These are phyloP conservation scores for Oenanthe melanoleuca DNA, from an alignment of 2,113 vertebrate species.

Conservation along the genomic window DNA sequence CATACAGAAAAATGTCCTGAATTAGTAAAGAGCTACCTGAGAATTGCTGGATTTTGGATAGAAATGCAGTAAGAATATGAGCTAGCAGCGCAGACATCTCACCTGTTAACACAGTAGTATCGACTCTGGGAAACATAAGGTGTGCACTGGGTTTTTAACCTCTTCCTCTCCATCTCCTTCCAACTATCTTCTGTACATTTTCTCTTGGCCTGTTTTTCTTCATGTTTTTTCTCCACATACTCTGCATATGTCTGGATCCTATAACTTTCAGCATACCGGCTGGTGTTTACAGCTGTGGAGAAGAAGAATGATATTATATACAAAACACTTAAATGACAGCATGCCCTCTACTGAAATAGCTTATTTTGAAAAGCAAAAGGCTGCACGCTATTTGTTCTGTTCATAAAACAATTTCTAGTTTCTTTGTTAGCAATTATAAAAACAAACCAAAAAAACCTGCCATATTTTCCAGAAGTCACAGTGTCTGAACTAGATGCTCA, in stretches of 20 bases:
- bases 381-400: neutral
- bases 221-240: constrained; percentile 84
- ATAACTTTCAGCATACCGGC: constrained; percentile 96
- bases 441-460: neutral
- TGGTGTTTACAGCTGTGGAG: constrained; percentile 91
- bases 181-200: constrained; percentile 89
- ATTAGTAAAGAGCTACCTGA: neutral
- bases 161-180: constrained; percentile 81
- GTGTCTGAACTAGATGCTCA: neutral
- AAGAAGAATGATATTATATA: neutral
- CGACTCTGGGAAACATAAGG: constrained; percentile 62
- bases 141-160: constrained; percentile 68
- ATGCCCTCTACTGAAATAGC: neutral
- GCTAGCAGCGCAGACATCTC: neutral
- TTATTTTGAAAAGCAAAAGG: neutral
- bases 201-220: constrained; percentile 79
- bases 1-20: neutral
- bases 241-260: constrained; percentile 96
- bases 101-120: constrained; percentile 70
- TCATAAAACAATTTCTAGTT: neutral
- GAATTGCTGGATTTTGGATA: neutral
- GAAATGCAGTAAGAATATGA: neutral
- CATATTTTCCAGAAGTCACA: neutral
- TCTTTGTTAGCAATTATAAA: neutral
- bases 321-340: neutral